Base-by-base conservation (phyloP, 2,888 invertebrate genomes). In the Portevinia maculata region DNA sequence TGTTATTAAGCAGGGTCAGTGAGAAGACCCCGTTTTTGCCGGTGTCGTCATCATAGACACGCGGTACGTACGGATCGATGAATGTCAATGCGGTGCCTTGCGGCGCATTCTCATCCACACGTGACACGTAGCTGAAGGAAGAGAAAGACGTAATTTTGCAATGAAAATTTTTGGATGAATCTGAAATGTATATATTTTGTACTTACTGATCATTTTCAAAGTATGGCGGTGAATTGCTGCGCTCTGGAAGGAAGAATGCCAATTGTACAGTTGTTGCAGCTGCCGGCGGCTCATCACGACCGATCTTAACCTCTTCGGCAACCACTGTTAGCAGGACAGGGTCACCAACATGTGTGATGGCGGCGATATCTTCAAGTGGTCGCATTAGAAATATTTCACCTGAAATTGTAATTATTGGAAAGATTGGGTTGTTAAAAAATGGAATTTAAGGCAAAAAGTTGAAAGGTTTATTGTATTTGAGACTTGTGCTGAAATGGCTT, bases 11-110 rank as follows among this genome's bases (percentile, higher is more conserved):
- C 84, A 97, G 90, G 37, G 94, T 93, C 30, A 97, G 91, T 0
- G 96, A 94, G 88, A 97, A 96, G 6, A 96, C 95, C 5, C 96
- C 96, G 86, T 95, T 95, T 88, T 95, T 95, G n/a, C 96, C 96
- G 79, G 94, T 93, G 86, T 95, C 95, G 87, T 95, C 95, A 88
- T 96, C 96, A 84, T 93, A 94, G 6, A 95, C 94, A 90, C 93
- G 93, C 1, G 95, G 93, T 69, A 93, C 92, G 89, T 95, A 95
- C 0, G 94, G 94, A 86, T 95, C 95, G 79, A 91, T 91, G 88
- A 96, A 96, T 39, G 92, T 92, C 46, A 97, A 89, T 1, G 94
- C 93, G 3, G 95, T 95, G n/a, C 96, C 96, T 89, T 95, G 94
- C 21, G 94, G 94, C 9, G 95, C 93, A 89, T 96, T 96, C 90